Percentiles rank a stretch among this genome's conserved stretches.
Conservation (phyloP, 2,888 invertebrate species). For the Rambutsinella grinnellia region DNA sequence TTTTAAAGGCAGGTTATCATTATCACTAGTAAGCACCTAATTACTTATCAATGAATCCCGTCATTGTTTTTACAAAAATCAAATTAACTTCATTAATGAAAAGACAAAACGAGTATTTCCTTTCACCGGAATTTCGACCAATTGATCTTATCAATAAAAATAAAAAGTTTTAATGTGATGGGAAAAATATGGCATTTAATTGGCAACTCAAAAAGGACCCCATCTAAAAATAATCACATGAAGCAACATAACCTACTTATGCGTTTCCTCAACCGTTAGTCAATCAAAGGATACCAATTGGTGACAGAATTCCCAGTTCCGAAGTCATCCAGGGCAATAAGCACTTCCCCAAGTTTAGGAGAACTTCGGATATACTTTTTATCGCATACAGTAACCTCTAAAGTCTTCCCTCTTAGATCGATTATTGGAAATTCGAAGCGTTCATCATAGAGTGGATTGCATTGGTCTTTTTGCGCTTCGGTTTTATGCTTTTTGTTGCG, state of each 20-base stretch:
- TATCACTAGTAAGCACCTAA: too few species aligned
- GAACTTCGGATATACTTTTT: slow-evolving; percentile 65
- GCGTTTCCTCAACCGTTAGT: slow-evolving; percentile 27
- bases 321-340: slow-evolving; percentile 64
- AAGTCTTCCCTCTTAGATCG: slow-evolving; percentile 64
- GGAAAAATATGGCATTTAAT: background rate
- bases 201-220: slow-evolving; percentile 31
- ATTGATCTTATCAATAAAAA: background rate
- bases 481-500: slow-evolving; percentile 90
- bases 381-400: slow-evolving; percentile 65
- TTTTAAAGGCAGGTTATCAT: too few species aligned
- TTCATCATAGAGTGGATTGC: slow-evolving; percentile 64
- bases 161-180: background rate
- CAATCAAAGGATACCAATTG: slow-evolving; percentile 61
- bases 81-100: too few species aligned
- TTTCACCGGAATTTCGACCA: too few species aligned
- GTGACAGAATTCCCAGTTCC: slow-evolving; percentile 64
- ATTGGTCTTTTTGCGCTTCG: slow-evolving; percentile 70
- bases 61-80: too few species aligned
- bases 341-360: slow-evolving; percentile 62
- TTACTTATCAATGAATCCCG: too few species aligned
- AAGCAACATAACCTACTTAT: slow-evolving; percentile 43
- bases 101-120: too few species aligned
- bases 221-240: slow-evolving; percentile 42
- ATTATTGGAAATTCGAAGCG: slow-evolving; percentile 65